Evolutionary conservation across 2,888 invertebrate genomes (phyloP), one percentile per base, ranked within the genome.

Genomic region (Melanargia galathea): DNA sequence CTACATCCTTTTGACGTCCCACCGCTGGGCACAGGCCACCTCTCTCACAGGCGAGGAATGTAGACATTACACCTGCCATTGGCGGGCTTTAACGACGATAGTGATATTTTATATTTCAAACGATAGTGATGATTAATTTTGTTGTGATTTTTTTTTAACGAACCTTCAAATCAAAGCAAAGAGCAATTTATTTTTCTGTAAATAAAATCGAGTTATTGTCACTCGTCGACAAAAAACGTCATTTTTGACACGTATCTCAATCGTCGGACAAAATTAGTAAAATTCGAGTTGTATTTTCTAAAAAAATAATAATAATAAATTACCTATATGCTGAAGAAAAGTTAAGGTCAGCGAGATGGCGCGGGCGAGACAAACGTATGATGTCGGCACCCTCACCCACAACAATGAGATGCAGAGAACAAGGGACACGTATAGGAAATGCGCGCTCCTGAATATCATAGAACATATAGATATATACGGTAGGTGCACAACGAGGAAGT

Each of bases 391-490:
- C 1, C 40, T 62, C 0, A 60, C 65, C 1, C 24, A 22, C 0
- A 43, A 38, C 22, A 20, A 38, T 10, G 48, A 62, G 11, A 1
- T 59, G 10, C 66, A 69, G 7, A 45, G 48, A 0, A 33, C 54
- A 0, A 63, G 61, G 30, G 76, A 76, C 0, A 72, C 75, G 0
- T 80, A 78, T 56, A 70, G 69, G 22, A 74, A 69, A 61, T 83
- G 83, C 54, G 60, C 56, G 2, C 64, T 77, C 30, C 63, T 78
- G 2, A 77, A 80, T 16, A 63, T 69, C 0, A 77, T 83, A 11
- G 80, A 83, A 57, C 83, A 83, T 46, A 79, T 83, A 0, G 83
- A 84, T 61, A 81, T 83, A 8, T 77, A 71, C 33, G 83, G 83
- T 52, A 51, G 46, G 46, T 46, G 2, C 5, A n/a, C n/a, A n/a